Conservation (phyloP, 2,113 vertebrate genomes). For the Microcebus tavaratra region DNA sequence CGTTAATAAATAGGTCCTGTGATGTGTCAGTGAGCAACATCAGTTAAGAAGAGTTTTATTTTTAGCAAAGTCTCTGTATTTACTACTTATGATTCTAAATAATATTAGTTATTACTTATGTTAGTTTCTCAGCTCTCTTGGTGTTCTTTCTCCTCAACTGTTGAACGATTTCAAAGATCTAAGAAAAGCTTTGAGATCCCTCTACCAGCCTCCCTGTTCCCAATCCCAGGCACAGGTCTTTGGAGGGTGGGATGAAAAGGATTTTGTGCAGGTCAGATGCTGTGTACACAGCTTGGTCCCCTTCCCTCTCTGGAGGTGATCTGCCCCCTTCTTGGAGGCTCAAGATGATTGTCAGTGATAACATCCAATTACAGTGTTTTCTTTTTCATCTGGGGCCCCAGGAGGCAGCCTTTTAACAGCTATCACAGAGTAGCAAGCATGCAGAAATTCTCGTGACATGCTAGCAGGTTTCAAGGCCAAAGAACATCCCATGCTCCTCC, state of each 20-base stretch:
- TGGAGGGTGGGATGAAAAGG: background rate
- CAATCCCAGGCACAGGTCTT: background rate
- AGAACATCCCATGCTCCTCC: background rate
- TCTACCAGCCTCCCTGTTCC: background rate
- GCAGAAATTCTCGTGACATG: background rate
- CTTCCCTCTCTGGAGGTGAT: background rate
- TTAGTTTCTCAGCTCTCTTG: background rate
- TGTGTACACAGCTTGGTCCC: background rate
- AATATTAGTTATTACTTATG: background rate
- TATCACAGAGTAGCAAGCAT: background rate
- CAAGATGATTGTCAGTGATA: background rate
- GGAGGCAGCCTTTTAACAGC: slow-evolving; percentile 6
- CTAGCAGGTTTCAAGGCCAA: background rate
- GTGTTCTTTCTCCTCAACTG: background rate
- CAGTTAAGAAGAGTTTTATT: background rate
- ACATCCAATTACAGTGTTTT: background rate
- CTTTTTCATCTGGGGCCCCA: background rate
- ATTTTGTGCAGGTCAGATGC: background rate
- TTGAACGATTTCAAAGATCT: background rate
- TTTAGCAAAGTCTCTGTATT: background rate
- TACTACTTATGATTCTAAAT: background rate
- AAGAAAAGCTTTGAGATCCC: background rate
- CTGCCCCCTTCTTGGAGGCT: background rate
- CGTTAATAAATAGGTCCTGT: background rate
- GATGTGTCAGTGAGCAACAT: background rate